Evolutionary conservation across 2,888 invertebrate genomes (phyloP).

Genomic region (Scaptomyza parva): DNA sequence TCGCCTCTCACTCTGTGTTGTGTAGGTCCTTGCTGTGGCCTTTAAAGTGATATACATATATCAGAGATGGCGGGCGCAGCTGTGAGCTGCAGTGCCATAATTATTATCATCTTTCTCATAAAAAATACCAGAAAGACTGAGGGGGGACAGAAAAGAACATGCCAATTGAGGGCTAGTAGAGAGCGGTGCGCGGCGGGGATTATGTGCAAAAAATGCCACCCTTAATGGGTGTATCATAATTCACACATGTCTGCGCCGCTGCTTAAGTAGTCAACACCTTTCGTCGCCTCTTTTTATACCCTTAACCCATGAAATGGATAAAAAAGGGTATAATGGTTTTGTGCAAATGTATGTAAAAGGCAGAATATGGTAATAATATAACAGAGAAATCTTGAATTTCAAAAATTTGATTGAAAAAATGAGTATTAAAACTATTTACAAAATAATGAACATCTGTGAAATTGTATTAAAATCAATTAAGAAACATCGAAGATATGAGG

Average conservation of each 20-base stretch:
- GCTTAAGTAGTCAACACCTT: conserved; percentile 58
- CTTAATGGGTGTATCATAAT: conserved; percentile 74
- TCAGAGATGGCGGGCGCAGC: conserved; percentile 48
- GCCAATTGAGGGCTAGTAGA: conserved; percentile 15
- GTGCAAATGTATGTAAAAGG: too few species aligned
- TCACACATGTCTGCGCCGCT: conserved; percentile 59
- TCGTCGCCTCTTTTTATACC: conserved; percentile 22
- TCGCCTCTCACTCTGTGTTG: not conserved
- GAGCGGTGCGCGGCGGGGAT: not conserved
- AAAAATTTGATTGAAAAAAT: too few species aligned
- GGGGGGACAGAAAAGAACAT: conserved; percentile 26
- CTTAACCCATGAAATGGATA: too few species aligned
- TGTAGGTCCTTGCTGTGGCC: conserved; percentile 25
- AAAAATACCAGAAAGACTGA: conserved; percentile 9
- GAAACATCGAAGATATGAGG: too few species aligned
- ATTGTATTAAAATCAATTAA: too few species aligned
- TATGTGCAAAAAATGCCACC: conserved; percentile 28
- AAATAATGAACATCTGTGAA: too few species aligned
- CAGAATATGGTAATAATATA: too few species aligned
- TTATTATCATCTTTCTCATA: conserved; percentile 36
- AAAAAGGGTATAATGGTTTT: too few species aligned
- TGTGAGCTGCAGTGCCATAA: conserved; percentile 60
- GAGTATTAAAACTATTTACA: too few species aligned
- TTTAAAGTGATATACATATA: conserved; percentile 48
- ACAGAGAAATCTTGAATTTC: too few species aligned